These are phyloP conservation scores for Pelvicachromis taeniatus DNA, from an alignment of 2,113 vertebrate species.

Conservation along the genomic window DNA sequence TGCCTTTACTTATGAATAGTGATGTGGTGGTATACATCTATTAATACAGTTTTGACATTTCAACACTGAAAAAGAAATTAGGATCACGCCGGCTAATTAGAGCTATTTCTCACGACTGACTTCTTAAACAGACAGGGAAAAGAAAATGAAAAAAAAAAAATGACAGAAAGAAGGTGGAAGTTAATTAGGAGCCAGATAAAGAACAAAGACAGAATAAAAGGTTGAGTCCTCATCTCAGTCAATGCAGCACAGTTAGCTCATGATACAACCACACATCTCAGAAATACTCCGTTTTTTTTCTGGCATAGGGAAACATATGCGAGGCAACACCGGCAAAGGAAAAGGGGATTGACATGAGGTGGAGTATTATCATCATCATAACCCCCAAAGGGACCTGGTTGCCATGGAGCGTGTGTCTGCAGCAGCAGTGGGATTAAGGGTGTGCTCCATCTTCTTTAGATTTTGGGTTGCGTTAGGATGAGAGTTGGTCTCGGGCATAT, in stretches of 20 bases:
- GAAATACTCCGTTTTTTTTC: neutral
- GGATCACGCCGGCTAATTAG: neutral
- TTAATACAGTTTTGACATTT: neutral
- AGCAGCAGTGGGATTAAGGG: neutral
- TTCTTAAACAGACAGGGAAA: neutral
- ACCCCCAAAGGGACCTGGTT: constrained; percentile 34
- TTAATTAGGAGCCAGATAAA: neutral
- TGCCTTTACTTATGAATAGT: neutral
- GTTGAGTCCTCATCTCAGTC: neutral
- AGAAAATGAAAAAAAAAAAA: neutral
- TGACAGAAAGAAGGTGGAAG: neutral
- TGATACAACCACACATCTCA: neutral
- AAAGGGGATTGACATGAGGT: neutral
- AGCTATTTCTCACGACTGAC: neutral
- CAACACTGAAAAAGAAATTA: neutral
- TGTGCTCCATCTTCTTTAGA: neutral
- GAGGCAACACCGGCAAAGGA: neutral
- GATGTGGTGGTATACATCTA: neutral
- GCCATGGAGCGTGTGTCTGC: constrained; percentile 26
- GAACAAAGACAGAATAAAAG: neutral
- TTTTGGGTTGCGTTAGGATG: neutral
- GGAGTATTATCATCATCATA: constrained; percentile 1
- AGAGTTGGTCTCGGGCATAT: neutral
- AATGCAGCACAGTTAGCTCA: neutral
- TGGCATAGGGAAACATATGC: neutral